Base-by-base conservation (phyloP, 1,140 invertebrate species). In the Orius insidiosus region DNA sequence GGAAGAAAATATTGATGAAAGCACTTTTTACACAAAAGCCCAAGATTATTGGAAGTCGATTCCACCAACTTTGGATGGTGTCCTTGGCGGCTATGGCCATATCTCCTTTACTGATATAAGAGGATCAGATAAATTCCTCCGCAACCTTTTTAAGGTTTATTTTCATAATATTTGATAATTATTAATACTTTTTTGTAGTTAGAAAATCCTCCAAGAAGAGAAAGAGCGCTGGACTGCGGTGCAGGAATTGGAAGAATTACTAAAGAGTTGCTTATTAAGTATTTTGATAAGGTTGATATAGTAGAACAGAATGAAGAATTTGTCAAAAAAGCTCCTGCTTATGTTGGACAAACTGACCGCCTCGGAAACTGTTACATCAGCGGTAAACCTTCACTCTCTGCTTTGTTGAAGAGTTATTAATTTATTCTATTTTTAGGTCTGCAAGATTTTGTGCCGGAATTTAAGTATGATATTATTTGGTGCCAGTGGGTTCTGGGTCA, bases 401-500 rank as follows among this genome's bases (percentile, higher is more conserved):
- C n/a, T n/a, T n/a, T n/a, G n/a, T n/a, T n/a, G n/a, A n/a, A n/a
- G n/a, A n/a, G n/a, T n/a, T n/a, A n/a, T n/a, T n/a, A n/a, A n/a
- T n/a, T n/a, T n/a, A n/a, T n/a, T n/a, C n/a, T n/a, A 49, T 16
- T 46, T 48, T 7, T 32, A 69, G 75, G 86, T 14, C 65, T 96
- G 38, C 90, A 98, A 67, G 69, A 88, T 52, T 98, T 98, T 64
- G 62, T 59, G 35, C 87, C 90, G 6, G 65, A 72, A 16, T 67
- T 69, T 24, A 77, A 75, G 54, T 99, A 98, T 65, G 90, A 98
- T 68, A 65, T 97, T 1, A 86, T 98, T 53, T 98, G 95, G 95
- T 78, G 79, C 58, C 95, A 99, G 61, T 99, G 95, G 95, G 94
- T 98, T 9, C 63, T 93, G 35, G 87, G 87, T 2, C 87, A 98